These are phyloP conservation scores for Melinaea menophilus DNA, from an alignment of 2,888 invertebrate genomes.

Conservation along the genomic window DNA sequence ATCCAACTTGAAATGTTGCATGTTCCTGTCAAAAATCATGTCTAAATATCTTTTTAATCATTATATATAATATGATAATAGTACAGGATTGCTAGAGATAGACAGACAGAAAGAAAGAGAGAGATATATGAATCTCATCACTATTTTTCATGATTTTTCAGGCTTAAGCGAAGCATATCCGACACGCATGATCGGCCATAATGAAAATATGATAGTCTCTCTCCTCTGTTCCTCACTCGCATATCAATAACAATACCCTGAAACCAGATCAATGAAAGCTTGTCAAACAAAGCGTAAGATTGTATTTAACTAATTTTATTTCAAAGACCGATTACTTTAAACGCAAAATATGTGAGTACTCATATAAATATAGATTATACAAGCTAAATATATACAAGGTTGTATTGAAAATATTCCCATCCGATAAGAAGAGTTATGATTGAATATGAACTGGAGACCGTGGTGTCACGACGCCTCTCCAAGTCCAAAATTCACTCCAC, in stretches of 20 bases:
- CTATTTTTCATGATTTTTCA: constrained; percentile 60
- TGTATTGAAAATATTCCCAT: constrained; percentile 9
- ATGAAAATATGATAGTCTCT: constrained; percentile 59
- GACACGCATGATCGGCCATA: constrained; percentile 64
- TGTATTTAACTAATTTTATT: constrained; percentile 44
- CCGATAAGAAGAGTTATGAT: constrained; percentile 47
- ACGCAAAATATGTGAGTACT: too few species aligned
- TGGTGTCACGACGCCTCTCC: constrained; percentile 66
- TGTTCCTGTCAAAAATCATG: too few species aligned
- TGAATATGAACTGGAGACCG: constrained; percentile 56
- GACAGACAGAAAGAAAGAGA: too few species aligned
- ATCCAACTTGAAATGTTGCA: too few species aligned
- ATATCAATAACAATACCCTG: constrained; percentile 68
- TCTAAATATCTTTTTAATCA: too few species aligned
- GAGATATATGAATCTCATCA: constrained; percentile 18
- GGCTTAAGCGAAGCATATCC: constrained; percentile 48
- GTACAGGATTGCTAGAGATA: too few species aligned
- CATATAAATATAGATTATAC: too few species aligned
- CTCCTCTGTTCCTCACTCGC: constrained; percentile 19
- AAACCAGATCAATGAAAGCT: constrained; percentile 57
- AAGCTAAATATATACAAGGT: not conserved
- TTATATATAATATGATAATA: too few species aligned
- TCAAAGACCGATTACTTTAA: too few species aligned
- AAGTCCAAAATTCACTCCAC: constrained; percentile 71
- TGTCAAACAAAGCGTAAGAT: constrained; percentile 60